Evolutionary conservation across 1,140 invertebrate species (phyloP).

Genomic region (Rhopalosiphum maidis): DNA sequence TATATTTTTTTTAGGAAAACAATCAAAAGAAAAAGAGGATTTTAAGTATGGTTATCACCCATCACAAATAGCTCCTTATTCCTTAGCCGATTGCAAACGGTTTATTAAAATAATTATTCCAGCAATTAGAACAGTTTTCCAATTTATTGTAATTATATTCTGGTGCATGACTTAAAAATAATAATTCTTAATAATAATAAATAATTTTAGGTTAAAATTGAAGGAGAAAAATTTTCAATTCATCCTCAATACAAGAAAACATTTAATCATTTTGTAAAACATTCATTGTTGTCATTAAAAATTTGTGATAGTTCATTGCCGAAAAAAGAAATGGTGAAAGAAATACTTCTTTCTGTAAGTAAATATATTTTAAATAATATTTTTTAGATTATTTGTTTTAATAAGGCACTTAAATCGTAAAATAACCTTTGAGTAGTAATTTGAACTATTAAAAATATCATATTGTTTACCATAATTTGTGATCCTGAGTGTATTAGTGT

Average conservation of each 20-base stretch:
- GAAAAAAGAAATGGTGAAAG: conserved; percentile 49
- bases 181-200: neutral
- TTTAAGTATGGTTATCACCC: conserved; percentile 45
- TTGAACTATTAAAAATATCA: too few species aligned
- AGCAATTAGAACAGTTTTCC: conserved; percentile 43
- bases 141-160: conserved; percentile 43
- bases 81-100: neutral
- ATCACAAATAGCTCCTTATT: conserved; percentile 37
- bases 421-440: too few species aligned
- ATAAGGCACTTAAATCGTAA: neutral
- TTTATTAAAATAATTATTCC: conserved; percentile 47
- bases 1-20: conserved; percentile 43
- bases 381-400: neutral
- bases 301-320: neutral
- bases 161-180: neutral
- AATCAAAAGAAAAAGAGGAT: neutral
- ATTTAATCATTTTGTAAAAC: conserved; percentile 14
- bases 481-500: too few species aligned
- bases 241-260: neutral
- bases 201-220: conserved; percentile 44
- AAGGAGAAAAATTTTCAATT: conserved; percentile 24
- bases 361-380: neutral
- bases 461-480: too few species aligned
- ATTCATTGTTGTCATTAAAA: conserved; percentile 42
- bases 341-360: conserved; percentile 40